Evolutionary conservation across 2,888 invertebrate genomes (phyloP), one percentile per base, ranked within the genome.

Genomic region (Cantharis lateralis): DNA sequence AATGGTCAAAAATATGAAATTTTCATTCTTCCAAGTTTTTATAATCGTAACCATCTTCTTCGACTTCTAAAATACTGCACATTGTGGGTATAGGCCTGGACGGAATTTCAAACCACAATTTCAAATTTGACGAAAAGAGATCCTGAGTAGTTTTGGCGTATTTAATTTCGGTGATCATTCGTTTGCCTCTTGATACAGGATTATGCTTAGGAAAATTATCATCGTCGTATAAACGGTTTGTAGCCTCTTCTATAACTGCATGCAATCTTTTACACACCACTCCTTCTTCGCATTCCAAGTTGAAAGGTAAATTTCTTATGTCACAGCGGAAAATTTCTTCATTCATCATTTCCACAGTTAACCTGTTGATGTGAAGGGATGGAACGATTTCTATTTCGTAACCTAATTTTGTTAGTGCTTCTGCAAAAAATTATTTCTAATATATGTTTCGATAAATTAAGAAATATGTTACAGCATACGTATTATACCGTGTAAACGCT

Each of bases 301-400:
- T 87, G 75, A 86, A 88, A 76, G 79, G 80, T 11, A 87, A 76
- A 80, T 85, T 82, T 77, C 82, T 82, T 26, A 88, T 84, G 72
- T 87, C 83, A 70, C 87, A 86, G 26, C 83, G 80, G 77, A 84
- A 87, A 26, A 87, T 83, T 76, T 83, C 83, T 69, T 84, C 80
- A 15, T 83, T 83, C 71, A 75, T 83, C 81, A 87, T 84, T 76
- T 83, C 82, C 15, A 87, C 81, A 13, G 82, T 80, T 11, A 87
- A 26, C 18, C 85, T 80, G 77, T 87, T 85, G 15, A 86, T 77
- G 61, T 83, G 82, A 5, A 80, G 77, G 1, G 84, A 82, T 62
- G 84, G 83, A 13, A 82, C 70, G 15, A 86, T 10, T 80, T 86
- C 84, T 15, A 85, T 75, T 64, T 83, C 82, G 69, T 83, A 85